Evolutionary conservation across 1,140 invertebrate species (phyloP), one percentile per base, ranked within the genome.

Genomic region (Drosophila jambulina): DNA sequence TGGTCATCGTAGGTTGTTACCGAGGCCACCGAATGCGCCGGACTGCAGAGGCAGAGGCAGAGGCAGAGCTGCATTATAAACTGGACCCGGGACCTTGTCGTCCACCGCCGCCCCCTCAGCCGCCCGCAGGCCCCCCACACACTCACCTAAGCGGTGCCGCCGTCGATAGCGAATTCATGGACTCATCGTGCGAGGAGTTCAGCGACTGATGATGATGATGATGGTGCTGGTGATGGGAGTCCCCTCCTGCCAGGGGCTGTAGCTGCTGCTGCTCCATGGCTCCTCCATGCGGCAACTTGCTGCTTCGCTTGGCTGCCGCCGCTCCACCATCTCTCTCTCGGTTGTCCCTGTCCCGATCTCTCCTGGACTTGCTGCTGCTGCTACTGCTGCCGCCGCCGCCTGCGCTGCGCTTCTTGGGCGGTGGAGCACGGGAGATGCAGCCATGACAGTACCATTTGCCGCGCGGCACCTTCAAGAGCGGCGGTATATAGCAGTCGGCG

Each of bases 401-500:
- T 13, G 75, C 77, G 23, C 94, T 94, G 4, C 94, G 93, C 72
- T 94, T 95, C 84, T 94, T 94, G 19, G 85, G 94, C 25, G 94
- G 96, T 78, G 96, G 96, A 80, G 96, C 95, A 70, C 97, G 97
- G 34, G 95, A 95, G 76, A 96, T 95, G 92, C 97, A 97, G 77
- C 96, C 96, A 9, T 95, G 94, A 92, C 97, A 97, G 91, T 97
- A 97, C 97, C 97, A 97, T 93, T 98, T 97, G 51, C 96, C 97
- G 63, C 97, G 95, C 27, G 97, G 97, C 93, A 97, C 96, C 95
- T 98, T 98, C 78, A 95, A 93, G 81, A 98, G 94, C 13, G 97
- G 96, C 29, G 98, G 98, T 93, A 97, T 96, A 77, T 98, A 95
- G 93, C 98, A 99, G 90, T 98, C 97, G 53, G 96, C 96, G 93